Percentiles rank a stretch among this genome's conserved stretches.
phyloP scores from a whole-genome alignment of 1,140 invertebrate species.

The Dendrolimus kikuchii region DNA sequence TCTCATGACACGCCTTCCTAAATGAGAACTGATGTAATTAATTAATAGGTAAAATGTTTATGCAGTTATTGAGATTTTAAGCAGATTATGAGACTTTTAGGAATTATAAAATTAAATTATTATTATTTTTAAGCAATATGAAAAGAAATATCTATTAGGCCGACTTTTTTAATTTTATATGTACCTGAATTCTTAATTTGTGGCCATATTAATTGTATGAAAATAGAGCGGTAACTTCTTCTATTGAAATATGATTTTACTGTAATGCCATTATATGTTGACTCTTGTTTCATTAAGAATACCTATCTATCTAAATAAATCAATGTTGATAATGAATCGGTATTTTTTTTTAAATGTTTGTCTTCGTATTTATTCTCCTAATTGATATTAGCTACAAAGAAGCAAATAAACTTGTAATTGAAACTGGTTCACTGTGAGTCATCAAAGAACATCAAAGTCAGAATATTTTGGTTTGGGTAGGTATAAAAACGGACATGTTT shows the following conservation, averaged over 20 bases:
- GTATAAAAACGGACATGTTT: no score
- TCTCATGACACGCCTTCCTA: constrained; percentile 43
- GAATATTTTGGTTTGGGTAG: no score
- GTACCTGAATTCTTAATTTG: constrained; percentile 67
- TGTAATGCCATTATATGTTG: constrained; percentile 21
- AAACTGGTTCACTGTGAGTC: no score
- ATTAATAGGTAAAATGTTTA: constrained; percentile 22
- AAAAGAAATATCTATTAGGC: constrained; percentile 48
- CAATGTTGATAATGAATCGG: constrained; percentile 46
- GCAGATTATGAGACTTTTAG: constrained; percentile 44
- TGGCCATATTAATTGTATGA: constrained; percentile 64
- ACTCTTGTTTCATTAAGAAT: constrained; percentile 53
- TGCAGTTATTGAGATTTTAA: constrained; percentile 37
- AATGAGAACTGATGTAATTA: constrained; percentile 32
- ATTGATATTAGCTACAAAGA: no score
- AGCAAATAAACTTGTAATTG: no score
- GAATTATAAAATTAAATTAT: constrained; percentile 63
- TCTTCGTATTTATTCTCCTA: not conserved
- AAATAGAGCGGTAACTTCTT: constrained; percentile 30
- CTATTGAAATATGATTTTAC: constrained; percentile 45
- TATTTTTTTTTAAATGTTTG: not conserved
- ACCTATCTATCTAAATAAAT: constrained; percentile 52
- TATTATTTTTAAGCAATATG: constrained; percentile 51
- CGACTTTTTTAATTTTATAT: constrained; percentile 48
- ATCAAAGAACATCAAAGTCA: no score